These are phyloP conservation scores for Corvus cornix DNA, from an alignment of 2,113 vertebrate species.

Conservation along the genomic window DNA sequence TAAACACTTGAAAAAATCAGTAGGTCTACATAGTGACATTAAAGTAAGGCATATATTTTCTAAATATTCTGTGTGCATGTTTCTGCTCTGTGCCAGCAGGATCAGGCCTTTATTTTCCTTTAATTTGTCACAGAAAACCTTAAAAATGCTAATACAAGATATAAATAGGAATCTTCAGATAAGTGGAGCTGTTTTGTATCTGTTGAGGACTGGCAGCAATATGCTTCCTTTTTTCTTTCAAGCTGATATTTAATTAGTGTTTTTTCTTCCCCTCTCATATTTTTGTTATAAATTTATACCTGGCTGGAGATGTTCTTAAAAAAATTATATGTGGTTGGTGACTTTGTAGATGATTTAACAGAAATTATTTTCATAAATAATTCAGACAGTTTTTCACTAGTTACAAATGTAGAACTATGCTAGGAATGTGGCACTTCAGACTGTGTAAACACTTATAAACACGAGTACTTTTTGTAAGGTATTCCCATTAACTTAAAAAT, in stretches of 20 bases:
- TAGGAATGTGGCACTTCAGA: neutral
- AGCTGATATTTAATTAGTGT: too few relatives aligned
- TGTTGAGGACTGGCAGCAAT: neutral
- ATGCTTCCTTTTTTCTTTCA: neutral
- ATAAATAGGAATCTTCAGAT: conserved; percentile 27
- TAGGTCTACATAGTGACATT: neutral
- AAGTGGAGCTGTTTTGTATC: neutral
- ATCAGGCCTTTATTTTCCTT: neutral
- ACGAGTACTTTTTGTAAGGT: neutral
- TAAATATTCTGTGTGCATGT: neutral
- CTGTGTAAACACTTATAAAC: neutral
- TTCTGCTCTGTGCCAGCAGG: neutral
- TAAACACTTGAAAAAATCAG: neutral
- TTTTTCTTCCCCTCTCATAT: neutral
- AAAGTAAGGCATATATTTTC: neutral
- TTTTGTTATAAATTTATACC: conserved; percentile 12
- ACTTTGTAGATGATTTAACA: neutral
- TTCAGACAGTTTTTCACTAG: neutral
- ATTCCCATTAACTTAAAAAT: conserved; percentile 1
- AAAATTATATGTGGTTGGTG: neutral
- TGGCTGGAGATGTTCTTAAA: neutral
- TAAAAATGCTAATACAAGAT: neutral
- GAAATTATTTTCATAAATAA: neutral
- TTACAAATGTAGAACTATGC: neutral
- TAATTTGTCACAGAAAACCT: neutral